These are phyloP conservation scores for Pristionchus japonicus DNA, from an alignment of 2,888 invertebrate genomes.

Conservation along the genomic window DNA sequence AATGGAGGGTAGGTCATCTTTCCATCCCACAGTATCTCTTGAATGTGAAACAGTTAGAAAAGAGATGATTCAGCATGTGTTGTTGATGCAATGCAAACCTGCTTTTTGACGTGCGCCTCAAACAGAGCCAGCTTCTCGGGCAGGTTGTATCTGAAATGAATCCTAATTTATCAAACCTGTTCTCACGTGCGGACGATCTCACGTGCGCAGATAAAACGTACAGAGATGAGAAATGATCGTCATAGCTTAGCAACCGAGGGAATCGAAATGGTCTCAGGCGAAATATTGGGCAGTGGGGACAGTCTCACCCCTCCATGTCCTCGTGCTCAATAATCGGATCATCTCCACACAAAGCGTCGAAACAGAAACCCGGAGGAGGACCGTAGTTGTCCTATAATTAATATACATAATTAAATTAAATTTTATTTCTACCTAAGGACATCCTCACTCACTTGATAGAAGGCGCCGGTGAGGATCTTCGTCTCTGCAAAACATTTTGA, in stretches of 20 bases:
- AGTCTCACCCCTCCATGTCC: conserved; percentile 72
- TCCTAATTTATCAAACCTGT: too few species aligned
- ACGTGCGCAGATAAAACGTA: too few species aligned
- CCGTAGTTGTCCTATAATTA: conserved; percentile 82
- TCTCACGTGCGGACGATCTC: too few species aligned
- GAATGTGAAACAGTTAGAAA: too few species aligned
- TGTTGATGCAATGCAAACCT: too few species aligned
- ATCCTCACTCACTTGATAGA: conserved; percentile 57
- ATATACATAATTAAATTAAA: background rate
- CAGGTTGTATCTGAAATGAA: conserved; percentile 60
- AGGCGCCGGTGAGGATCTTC: conserved; percentile 85
- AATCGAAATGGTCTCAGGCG: too few species aligned
- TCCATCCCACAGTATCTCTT: conserved; percentile 8
- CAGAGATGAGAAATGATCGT: too few species aligned
- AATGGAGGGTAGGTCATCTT: conserved; percentile 32
- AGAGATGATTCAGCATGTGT: too few species aligned
- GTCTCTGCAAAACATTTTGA: conserved; percentile 59
- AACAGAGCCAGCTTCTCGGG: conserved; percentile 66
- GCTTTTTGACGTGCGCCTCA: conserved; percentile 64
- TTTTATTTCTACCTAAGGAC: background rate
- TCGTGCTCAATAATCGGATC: conserved; percentile 79
- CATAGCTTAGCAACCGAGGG: too few species aligned
- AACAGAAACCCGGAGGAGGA: conserved; percentile 92
- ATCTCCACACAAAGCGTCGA: conserved; percentile 86
- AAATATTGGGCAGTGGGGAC: too few species aligned